phyloP scores from a whole-genome alignment of 2,113 vertebrate species.

The Osmerus mordax region DNA sequence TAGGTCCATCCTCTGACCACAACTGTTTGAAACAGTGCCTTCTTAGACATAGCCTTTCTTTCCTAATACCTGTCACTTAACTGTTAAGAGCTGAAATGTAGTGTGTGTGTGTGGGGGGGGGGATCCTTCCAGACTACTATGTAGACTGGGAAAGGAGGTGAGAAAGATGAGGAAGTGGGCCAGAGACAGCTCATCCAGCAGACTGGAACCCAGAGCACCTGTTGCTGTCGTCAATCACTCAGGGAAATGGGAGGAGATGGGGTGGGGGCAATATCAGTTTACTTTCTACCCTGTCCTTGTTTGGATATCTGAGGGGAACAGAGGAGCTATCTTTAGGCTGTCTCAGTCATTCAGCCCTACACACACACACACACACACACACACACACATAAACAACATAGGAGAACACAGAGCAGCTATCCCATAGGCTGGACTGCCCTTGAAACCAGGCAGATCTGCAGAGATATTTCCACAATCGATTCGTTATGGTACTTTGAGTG shows the following conservation, averaged over 20 bases:
- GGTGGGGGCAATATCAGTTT: constrained; percentile 34
- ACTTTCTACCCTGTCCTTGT: constrained; percentile 67
- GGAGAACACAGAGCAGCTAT: constrained; percentile 8
- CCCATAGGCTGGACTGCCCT: constrained; percentile 31
- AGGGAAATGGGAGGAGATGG: constrained; percentile 19
- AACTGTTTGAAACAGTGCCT: neutral
- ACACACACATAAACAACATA: neutral
- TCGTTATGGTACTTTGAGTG: neutral
- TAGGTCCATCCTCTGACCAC: neutral
- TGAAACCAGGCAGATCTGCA: constrained; percentile 31
- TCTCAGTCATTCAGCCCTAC: constrained; percentile 27
- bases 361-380: constrained; percentile 36
- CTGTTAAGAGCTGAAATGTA: too few relatives aligned
- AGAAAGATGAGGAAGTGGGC: neutral
- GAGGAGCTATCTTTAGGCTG: constrained; percentile 73
- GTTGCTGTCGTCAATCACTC: constrained; percentile 66
- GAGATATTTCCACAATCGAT: constrained; percentile 21
- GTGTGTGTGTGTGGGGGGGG: too few relatives aligned
- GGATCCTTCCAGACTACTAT: neutral
- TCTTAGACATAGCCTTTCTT: neutral
- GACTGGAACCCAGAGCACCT: constrained; percentile 46
- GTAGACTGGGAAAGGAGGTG: neutral
- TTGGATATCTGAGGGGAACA: constrained; percentile 63
- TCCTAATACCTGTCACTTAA: too few relatives aligned
- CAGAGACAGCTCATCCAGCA: constrained; percentile 4